Conservation (phyloP, 2,797 vertebrate genomes). For the Trachurus trachurus region DNA sequence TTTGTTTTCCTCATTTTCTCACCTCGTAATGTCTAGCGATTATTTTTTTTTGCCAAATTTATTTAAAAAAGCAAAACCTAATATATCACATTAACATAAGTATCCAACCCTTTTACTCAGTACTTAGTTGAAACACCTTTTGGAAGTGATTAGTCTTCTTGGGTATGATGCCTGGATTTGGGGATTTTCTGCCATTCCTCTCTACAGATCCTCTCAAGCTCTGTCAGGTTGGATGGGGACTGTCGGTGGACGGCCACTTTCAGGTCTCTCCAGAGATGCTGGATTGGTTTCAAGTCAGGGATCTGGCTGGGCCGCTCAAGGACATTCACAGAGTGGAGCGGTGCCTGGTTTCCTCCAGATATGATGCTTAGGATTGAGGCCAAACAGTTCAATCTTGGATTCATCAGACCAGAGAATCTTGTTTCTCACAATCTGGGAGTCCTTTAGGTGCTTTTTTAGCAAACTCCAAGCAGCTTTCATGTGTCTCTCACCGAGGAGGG, state of each 20-base stretch:
- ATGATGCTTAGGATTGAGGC: neutral
- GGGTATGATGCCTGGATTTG: neutral
- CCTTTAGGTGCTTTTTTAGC: neutral
- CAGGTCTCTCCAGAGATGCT: neutral
- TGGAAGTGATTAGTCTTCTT: neutral
- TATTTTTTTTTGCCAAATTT: neutral
- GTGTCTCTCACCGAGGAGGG: neutral
- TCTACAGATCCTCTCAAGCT: neutral
- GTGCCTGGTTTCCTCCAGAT: neutral
- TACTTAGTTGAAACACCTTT: neutral
- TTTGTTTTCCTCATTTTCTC: too few species aligned
- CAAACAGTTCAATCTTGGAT: neutral
- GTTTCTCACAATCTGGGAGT: neutral
- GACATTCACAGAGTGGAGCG: neutral
- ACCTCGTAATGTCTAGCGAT: neutral
- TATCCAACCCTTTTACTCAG: neutral
- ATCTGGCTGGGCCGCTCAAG: neutral
- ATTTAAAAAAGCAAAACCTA: neutral
- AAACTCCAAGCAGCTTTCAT: neutral
- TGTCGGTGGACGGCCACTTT: neutral
- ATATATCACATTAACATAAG: neutral
- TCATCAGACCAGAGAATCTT: neutral
- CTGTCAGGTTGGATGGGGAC: neutral
- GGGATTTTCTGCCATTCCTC: neutral
- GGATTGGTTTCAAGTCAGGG: slow-evolving; percentile 6